Base-by-base conservation (phyloP, 2,113 vertebrate species). In the Nyctereutes procyonoides region DNA sequence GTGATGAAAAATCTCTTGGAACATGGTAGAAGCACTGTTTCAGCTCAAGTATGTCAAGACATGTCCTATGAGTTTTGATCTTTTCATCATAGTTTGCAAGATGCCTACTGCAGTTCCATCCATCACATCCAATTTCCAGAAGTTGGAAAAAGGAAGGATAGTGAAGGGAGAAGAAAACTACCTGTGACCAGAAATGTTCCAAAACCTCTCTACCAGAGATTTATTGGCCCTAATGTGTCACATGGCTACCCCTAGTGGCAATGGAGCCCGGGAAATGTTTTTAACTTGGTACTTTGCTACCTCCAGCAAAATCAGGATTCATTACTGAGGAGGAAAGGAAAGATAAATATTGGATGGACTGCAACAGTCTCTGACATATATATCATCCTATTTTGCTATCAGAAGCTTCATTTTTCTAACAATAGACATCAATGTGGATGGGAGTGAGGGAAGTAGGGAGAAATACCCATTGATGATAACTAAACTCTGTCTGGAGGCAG, bases 31-130 rank as follows among this genome's bases (percentile, higher is more conserved):
- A 80, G 56, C 28, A 2, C 38, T 95, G 55, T 24, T 73, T 89
- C 26, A 76, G 32, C 51, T 74, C 79, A 28, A 14, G 20, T 17
- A 28, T 81, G 28, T 73, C n/a, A 74, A 88, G 48, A 35, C 69
- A 30, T 80, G n/a, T 69, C 9, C 22, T 65, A 2, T 82, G 65
- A 87, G 7, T 81, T 56, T 74, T 80, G 62, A 35, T 69, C 35
- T 94, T 92, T 90, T 93, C 56, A 48, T 95, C 32, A 5, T 69
- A 20, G 51, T 77, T 87, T 82, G n/a, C 58, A 86, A 28, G 28
- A n/a, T 16, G 67, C 43, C 19, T 87, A 9, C 35, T 85, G 73
- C 17, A 89, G 51, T 38, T 85, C 48, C 20, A 65, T 1, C 60
- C 26, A 43, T 92, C 26, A 65, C 10, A 35, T 32, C 30, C 7